Evolutionary conservation across 2,888 invertebrate species (phyloP).

Genomic region (Venustoraphidia nigricollis): DNA sequence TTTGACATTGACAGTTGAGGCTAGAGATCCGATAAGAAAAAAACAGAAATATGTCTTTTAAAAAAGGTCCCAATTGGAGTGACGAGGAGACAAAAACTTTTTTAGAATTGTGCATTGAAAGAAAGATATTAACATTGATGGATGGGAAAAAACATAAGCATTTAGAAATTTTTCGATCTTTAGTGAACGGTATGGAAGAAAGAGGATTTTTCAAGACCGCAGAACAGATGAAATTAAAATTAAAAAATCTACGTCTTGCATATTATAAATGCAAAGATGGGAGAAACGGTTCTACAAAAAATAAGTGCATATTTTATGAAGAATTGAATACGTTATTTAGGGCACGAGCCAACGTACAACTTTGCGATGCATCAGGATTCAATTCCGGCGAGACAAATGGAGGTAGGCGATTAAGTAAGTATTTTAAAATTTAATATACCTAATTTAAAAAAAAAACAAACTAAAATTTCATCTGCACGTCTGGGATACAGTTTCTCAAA

Average conservation of each 20-base stretch:
- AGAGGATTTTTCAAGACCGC: neutral
- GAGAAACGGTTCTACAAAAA: neutral
- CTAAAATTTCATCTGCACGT: too few relatives aligned
- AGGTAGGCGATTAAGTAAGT: too few relatives aligned
- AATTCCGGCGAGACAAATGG: too few relatives aligned
- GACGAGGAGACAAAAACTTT: too few relatives aligned
- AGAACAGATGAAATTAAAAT: constrained; percentile 1
- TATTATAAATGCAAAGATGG: constrained; percentile 1
- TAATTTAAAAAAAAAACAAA: too few relatives aligned
- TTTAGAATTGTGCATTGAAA: too few relatives aligned
- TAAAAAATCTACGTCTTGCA: neutral
- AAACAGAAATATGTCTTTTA: neutral
- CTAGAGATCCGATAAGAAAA: too few relatives aligned
- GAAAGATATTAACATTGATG: neutral
- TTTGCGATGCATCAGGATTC: too few relatives aligned
- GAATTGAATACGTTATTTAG: neutral
- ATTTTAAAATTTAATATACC: too few relatives aligned
- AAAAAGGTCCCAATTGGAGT: neutral
- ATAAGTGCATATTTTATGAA: constrained; percentile 1
- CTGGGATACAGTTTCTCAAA: too few relatives aligned
- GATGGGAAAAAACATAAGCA: neutral
- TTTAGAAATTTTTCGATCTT: constrained; percentile 1
- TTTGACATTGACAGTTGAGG: too few relatives aligned
- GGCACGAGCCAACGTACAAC: too few relatives aligned
- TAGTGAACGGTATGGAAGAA: neutral